Conservation (phyloP, 2,888 invertebrate genomes). For the Laothoe populi region DNA sequence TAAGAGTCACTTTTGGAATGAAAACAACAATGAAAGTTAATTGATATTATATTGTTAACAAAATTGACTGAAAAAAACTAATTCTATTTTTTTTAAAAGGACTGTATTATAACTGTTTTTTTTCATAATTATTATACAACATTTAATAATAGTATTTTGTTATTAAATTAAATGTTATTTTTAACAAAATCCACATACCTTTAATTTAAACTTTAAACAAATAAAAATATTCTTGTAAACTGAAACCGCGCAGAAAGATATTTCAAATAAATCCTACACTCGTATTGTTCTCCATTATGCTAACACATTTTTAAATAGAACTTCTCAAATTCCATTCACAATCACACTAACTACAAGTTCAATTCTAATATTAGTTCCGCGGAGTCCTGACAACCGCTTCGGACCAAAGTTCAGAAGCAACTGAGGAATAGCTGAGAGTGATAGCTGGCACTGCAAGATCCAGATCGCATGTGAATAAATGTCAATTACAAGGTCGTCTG, state of each 20-base stretch:
- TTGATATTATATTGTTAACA: no score
- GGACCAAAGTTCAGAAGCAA: neutral
- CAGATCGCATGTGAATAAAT: neutral
- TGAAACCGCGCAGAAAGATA: neutral
- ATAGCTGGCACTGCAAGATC: no score
- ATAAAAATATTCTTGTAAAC: neutral
- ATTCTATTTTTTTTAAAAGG: no score
- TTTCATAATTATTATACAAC: no score
- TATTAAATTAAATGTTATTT: no score
- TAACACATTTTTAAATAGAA: neutral
- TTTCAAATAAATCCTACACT: neutral
- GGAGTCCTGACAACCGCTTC: conserved; percentile 10
- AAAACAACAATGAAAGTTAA: no score
- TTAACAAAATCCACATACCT: neutral
- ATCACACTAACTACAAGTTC: neutral
- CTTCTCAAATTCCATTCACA: neutral
- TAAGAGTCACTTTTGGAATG: no score
- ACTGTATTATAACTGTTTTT: no score
- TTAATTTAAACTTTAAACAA: neutral
- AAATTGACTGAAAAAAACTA: no score
- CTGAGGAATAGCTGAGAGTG: neutral
- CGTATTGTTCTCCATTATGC: neutral
- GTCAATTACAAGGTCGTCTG: conserved; percentile 17
- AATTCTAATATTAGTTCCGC: neutral
- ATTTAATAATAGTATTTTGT: no score